phyloP scores from a whole-genome alignment of 1,140 invertebrate species.

The Aethina tumida region DNA sequence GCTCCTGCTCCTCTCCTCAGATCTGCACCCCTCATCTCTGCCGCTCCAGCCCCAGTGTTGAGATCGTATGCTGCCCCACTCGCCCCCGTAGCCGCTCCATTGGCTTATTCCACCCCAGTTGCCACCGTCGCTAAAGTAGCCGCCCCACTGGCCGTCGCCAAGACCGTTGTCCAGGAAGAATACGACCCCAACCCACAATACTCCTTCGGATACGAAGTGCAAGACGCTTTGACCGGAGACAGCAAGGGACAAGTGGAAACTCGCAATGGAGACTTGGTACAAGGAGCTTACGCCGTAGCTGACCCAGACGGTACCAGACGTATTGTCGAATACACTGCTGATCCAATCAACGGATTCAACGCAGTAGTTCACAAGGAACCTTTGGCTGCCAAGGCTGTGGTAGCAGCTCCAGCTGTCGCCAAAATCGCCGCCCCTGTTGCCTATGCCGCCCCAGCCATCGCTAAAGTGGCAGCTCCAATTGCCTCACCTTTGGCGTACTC shows the following conservation, averaged over 20 bases:
- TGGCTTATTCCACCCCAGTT: constrained; percentile 5
- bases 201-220: constrained; percentile 38
- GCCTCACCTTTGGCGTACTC: constrained; percentile 8
- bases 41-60: no score
- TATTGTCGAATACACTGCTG: constrained; percentile 52
- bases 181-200: constrained; percentile 42
- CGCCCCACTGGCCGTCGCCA: constrained; percentile 19
- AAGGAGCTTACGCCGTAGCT: constrained; percentile 45
- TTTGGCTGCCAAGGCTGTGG: constrained; percentile 14
- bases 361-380: constrained; percentile 34
- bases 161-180: constrained; percentile 34
- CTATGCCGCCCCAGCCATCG: constrained; percentile 13
- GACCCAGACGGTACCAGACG: constrained; percentile 48
- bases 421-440: constrained; percentile 18
- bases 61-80: neutral
- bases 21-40: no score
- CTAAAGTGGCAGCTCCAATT: constrained; percentile 16
- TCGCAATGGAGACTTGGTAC: constrained; percentile 32
- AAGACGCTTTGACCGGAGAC: constrained; percentile 35
- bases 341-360: constrained; percentile 42
- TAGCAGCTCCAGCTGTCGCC: constrained; percentile 25
- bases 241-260: constrained; percentile 30
- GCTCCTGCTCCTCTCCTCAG: no score
- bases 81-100: constrained; percentile 16
- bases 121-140: constrained; percentile 12